Conservation (phyloP, 2,888 invertebrate species). For the Idaea aversata region DNA sequence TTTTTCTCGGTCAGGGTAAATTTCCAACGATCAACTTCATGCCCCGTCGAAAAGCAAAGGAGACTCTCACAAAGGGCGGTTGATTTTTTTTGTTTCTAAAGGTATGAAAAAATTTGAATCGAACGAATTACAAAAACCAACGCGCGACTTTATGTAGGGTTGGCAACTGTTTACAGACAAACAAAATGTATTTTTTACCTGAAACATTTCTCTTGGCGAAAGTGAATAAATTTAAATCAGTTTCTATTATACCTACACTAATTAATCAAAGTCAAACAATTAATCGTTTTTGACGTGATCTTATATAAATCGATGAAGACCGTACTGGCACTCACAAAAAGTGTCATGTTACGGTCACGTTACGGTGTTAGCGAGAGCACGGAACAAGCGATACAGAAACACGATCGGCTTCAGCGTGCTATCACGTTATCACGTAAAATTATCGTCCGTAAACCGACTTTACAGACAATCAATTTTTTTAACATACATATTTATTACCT, state of each 20-base stretch:
- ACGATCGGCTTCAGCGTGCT: too few species aligned
- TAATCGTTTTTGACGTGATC: too few species aligned
- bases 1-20: slow-evolving; percentile 55
- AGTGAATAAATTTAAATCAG: neutral
- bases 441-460: too few species aligned
- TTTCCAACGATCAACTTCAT: slow-evolving; percentile 69
- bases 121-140: slow-evolving; percentile 67
- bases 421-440: too few species aligned
- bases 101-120: slow-evolving; percentile 67
- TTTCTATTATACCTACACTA: neutral
- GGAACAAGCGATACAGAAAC: too few species aligned
- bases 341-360: too few species aligned
- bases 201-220: slow-evolving; percentile 1
- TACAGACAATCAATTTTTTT: too few species aligned
- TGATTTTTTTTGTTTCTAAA: slow-evolving; percentile 64
- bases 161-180: slow-evolving; percentile 27
- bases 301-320: too few species aligned
- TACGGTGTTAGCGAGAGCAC: too few species aligned
- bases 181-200: slow-evolving; percentile 3
- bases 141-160: slow-evolving; percentile 52
- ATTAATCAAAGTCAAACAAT: neutral
- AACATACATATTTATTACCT: too few species aligned
- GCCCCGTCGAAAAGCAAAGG: slow-evolving; percentile 67
- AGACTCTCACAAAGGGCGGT: slow-evolving; percentile 66
- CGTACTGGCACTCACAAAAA: too few species aligned